A percentile compares a stretch with the other conserved stretches of the same genome.
phyloP scores from a whole-genome alignment of 1,140 invertebrate genomes.

The Papilio machaon region DNA sequence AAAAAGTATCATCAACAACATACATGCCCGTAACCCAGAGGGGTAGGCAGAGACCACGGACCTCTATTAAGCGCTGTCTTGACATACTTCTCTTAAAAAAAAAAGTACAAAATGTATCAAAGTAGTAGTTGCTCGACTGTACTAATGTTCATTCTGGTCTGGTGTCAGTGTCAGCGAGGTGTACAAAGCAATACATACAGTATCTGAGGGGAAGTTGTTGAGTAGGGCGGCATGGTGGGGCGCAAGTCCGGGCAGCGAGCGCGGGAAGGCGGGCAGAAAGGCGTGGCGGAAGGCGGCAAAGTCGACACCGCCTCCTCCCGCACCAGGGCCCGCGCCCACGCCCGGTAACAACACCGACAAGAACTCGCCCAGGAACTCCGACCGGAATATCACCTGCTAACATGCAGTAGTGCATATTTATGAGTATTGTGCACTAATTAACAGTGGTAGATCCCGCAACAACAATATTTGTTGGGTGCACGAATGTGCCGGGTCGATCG shows the following conservation, averaged over 20 bases:
- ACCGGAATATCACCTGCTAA: slow-evolving; percentile 85
- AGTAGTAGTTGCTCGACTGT: not conserved
- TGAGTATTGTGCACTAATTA: too few relatives aligned
- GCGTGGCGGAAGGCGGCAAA: slow-evolving; percentile 88
- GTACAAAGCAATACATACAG: slow-evolving; percentile 82
- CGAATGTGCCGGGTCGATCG: too few relatives aligned
- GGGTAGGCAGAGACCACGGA: too few relatives aligned
- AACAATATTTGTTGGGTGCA: too few relatives aligned
- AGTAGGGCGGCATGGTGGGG: slow-evolving; percentile 85
- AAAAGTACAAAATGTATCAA: too few relatives aligned
- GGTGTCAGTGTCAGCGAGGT: too few relatives aligned
- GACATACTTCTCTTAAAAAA: not conserved
- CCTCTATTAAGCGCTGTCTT: not conserved
- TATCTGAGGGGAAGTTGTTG: slow-evolving; percentile 86
- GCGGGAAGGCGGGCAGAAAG: slow-evolving; percentile 90
- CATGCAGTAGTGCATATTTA: too few relatives aligned
- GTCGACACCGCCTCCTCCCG: slow-evolving; percentile 91
- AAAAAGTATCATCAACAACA: too few relatives aligned
- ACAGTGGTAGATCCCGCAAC: too few relatives aligned
- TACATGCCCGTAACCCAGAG: too few relatives aligned
- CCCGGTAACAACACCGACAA: slow-evolving; percentile 87
- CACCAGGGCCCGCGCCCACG: slow-evolving; percentile 85
- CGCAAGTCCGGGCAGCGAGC: slow-evolving; percentile 84
- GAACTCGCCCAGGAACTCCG: slow-evolving; percentile 86
- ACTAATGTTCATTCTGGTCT: too few relatives aligned